Evolutionary conservation across 2,113 vertebrate species (phyloP).

Genomic region (Neodontobutis hainanensis): DNA sequence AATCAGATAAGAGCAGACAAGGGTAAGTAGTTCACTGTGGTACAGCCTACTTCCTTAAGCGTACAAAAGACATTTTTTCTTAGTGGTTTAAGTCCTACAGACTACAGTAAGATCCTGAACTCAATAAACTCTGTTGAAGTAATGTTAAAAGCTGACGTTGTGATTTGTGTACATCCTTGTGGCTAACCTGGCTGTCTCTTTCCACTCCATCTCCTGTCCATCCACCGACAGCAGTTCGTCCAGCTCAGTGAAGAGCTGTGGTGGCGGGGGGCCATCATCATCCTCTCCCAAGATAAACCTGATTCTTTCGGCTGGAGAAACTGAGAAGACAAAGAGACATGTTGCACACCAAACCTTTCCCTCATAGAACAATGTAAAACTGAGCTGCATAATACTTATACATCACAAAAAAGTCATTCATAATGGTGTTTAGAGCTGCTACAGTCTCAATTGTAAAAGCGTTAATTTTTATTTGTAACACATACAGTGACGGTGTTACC

Average conservation of each 20-base stretch:
- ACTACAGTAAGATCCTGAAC: conserved; percentile 6
- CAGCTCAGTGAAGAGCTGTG: conserved; percentile 98
- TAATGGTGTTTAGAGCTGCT: no score
- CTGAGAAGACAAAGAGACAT: conserved; percentile 67
- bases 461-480: no score
- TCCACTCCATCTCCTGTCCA: conserved; percentile 98
- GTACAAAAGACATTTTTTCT: conserved; percentile 39
- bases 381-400: no score
- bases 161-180: not conserved
- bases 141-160: not conserved
- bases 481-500: no score
- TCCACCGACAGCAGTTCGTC: conserved; percentile 92
- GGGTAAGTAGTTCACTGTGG: conserved; percentile 38
- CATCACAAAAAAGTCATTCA: no score
- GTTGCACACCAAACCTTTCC: not conserved
- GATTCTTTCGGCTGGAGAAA: conserved; percentile 94
- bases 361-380: not conserved
- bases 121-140: conserved; percentile 11
- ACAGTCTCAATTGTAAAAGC: no score
- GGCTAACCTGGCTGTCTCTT: conserved; percentile 94
- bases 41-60: conserved; percentile 43
- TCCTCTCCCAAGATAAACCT: conserved; percentile 97
- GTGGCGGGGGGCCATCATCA: conserved; percentile 90
- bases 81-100: no score
- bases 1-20: conserved; percentile 54